Base-by-base conservation (phyloP, 2,888 invertebrate genomes). In the Heliconius erato region DNA sequence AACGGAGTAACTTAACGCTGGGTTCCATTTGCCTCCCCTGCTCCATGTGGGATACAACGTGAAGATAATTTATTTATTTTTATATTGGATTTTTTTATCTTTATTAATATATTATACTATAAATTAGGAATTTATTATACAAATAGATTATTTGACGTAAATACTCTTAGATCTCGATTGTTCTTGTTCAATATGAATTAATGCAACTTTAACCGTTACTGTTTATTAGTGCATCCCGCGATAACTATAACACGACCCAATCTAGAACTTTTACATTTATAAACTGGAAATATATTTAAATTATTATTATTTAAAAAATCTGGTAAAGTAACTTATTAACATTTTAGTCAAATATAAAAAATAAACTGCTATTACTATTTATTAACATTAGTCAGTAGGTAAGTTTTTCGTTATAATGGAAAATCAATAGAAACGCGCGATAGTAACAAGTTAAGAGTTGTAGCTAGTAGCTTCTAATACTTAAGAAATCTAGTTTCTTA, bases 171-270 rank as follows among this genome's bases (percentile, higher is more conserved):
- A 69, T 54, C 74, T 65, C 44, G 19, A 49, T 59, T 80, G 32
- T 44, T 69, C 26, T 77, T 77, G 40, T 81, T 44, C 69, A 40
- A 77, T 81, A 49, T 72, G 72, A 83, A 79, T 80, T 80, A 79
- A 82, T 83, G 83, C 84, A 83, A 84, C 79, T 82, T 78, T 82
- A 81, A 80, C 92, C 91, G 91, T 92, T 92, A 90, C 86, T 80
- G 85, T 80, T 87, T 85, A 89, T 81, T 87, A 85, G 90, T 88
- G 89, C 89, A 86, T 88, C 87, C 86, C 86, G 86, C 81, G 79
- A 82, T 82, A 83, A 87, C 84, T 80, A 71, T 79, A 74, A 68
- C 63, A 68, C 54, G 79, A 40, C 40, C 59, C 23, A 32, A 69
- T 74, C 85, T 83, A 84, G 71, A 81, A 82, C 83, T 86, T 83